Evolutionary conservation across 2,888 invertebrate genomes (phyloP).

Genomic region (Caenorhabditis plicata): DNA sequence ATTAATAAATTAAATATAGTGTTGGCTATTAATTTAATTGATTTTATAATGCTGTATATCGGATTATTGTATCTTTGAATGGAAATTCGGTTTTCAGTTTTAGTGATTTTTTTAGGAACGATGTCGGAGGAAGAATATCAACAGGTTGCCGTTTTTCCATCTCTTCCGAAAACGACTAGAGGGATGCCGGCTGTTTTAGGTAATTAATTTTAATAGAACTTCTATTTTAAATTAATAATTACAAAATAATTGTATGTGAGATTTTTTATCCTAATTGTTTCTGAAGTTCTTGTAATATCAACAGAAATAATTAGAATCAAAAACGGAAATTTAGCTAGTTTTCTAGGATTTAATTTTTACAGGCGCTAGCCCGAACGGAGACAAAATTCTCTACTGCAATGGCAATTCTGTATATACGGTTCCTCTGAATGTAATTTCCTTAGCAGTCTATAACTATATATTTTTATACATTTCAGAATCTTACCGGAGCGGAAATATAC

Average conservation of each 20-base stretch:
- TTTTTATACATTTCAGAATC: constrained; percentile 29
- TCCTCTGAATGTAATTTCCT: constrained; percentile 79
- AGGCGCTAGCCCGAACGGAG: constrained; percentile 87
- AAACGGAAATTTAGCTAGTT: not conserved
- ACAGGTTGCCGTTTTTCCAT: constrained; percentile 75
- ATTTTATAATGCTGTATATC: no score
- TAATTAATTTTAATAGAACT: not conserved
- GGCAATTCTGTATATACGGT: constrained; percentile 96
- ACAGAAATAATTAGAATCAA: not conserved
- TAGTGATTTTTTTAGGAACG: no score
- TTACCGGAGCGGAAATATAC: constrained; percentile 77
- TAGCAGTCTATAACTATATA: not conserved
- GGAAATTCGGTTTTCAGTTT: no score
- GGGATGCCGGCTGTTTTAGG: constrained; percentile 86
- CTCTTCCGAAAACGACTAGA: constrained; percentile 88
- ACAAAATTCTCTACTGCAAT: constrained; percentile 92
- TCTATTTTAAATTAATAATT: no score
- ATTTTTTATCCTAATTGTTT: no score
- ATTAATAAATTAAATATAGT: no score
- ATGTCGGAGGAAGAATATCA: no score
- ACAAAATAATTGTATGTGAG: no score
- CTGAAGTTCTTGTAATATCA: no score
- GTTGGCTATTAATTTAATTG: no score
- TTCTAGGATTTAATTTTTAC: not conserved
- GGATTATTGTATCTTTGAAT: no score